Conservation (phyloP, 2,888 invertebrate genomes). For the Hypsopygia costalis region DNA sequence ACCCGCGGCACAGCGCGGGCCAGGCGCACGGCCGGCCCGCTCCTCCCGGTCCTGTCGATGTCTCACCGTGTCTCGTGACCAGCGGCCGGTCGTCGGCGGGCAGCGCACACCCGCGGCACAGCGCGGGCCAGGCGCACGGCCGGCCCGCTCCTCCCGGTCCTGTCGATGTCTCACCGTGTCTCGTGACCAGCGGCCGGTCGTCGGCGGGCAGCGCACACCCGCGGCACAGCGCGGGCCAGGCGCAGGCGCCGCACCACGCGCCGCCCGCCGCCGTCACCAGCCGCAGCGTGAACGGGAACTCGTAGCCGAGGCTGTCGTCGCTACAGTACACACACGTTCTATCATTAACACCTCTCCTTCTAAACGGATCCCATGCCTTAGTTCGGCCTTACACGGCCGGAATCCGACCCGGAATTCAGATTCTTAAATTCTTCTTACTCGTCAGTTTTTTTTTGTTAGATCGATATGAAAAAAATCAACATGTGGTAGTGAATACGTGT, state of each 20-base stretch:
- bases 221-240: constrained; percentile 91
- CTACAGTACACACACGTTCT: constrained; percentile 84
- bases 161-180: constrained; percentile 45
- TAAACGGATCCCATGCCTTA: too few species aligned
- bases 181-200: constrained; percentile 37
- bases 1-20: too few species aligned
- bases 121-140: constrained; percentile 89
- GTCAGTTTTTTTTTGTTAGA: too few species aligned
- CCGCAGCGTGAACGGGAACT: constrained; percentile 94
- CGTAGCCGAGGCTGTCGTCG: constrained; percentile 95
- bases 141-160: constrained; percentile 79
- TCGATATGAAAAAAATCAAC: too few species aligned
- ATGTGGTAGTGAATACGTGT: too few species aligned
- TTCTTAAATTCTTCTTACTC: too few species aligned
- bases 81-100: constrained; percentile 65
- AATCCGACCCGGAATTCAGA: too few species aligned
- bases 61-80: too few species aligned
- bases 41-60: too few species aligned
- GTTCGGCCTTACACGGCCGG: too few species aligned
- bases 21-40: too few species aligned
- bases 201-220: constrained; percentile 87
- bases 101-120: constrained; percentile 92
- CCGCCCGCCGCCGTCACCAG: constrained; percentile 85
- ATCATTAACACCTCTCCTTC: too few species aligned
- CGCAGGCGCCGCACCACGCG: constrained; percentile 85